A percentile compares a stretch with the other conserved stretches of the same genome.
phyloP scores from a whole-genome alignment of 2,888 invertebrate species.

The Drosophila algonquin region DNA sequence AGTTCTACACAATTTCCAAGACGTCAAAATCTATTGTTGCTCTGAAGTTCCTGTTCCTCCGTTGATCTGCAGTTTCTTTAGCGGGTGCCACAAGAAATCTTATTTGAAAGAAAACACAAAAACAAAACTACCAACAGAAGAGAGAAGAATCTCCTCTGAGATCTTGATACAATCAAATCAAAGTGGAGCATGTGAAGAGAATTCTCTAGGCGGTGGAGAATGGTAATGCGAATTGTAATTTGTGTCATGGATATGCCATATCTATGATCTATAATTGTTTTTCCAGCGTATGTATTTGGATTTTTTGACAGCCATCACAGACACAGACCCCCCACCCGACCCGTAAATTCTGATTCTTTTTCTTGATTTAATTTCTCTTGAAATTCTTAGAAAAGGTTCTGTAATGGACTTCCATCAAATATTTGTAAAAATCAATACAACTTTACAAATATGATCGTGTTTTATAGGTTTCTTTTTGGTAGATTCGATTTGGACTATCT shows the following conservation, averaged over 20 bases:
- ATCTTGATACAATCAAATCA: slow-evolving; percentile 48
- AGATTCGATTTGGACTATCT: too few relatives aligned
- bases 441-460: too few relatives aligned
- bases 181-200: slow-evolving; percentile 54
- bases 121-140: background rate
- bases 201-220: background rate
- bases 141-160: slow-evolving; percentile 18
- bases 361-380: too few relatives aligned
- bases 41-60: slow-evolving; percentile 7
- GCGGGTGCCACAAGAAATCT: slow-evolving; percentile 31
- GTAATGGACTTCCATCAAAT: too few relatives aligned
- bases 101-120: background rate
- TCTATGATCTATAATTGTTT: background rate
- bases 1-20: slow-evolving; percentile 58
- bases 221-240: background rate
- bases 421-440: too few relatives aligned
- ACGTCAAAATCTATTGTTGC: slow-evolving; percentile 54
- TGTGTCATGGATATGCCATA: background rate
- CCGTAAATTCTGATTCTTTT: too few relatives aligned
- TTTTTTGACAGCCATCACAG: too few relatives aligned
- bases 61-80: slow-evolving; percentile 31
- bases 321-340: too few relatives aligned
- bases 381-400: too few relatives aligned
- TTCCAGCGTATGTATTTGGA: background rate
- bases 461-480: too few relatives aligned